Percentiles rank a stretch among this genome's conserved stretches.
These are phyloP conservation scores for Sapajus apella DNA, from an alignment of 2,113 vertebrate genomes.

Conservation along the genomic window DNA sequence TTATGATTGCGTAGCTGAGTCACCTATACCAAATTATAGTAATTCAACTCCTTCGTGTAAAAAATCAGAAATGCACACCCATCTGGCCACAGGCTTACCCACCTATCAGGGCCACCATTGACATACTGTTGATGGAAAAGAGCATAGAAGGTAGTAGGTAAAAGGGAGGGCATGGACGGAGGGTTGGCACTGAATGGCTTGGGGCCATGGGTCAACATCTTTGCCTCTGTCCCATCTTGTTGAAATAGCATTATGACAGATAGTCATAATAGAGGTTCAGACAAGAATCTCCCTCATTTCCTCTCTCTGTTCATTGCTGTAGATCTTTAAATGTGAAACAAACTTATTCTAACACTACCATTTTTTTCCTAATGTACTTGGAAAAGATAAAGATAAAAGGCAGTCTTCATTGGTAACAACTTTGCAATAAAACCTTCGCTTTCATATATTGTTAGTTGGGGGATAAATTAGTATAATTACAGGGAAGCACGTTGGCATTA, in stretches of 20 bases:
- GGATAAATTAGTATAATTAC: background rate
- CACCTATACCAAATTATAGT: conserved; percentile 59
- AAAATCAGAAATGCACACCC: conserved; percentile 30
- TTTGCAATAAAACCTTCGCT: background rate
- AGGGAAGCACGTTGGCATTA: background rate
- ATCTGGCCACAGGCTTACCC: background rate
- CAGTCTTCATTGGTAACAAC: background rate
- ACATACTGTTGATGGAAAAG: background rate
- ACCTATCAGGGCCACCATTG: background rate
- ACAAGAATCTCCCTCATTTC: background rate
- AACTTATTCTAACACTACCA: background rate
- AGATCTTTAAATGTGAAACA: background rate
- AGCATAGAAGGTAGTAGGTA: background rate
- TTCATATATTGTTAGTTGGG: background rate
- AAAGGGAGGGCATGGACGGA: background rate
- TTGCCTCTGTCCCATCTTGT: background rate
- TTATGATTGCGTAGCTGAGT: conserved; percentile 57
- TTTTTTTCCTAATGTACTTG: background rate
- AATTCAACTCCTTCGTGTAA: conserved; percentile 50
- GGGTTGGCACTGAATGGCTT: background rate
- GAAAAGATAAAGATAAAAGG: conserved; percentile 19
- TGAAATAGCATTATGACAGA: background rate
- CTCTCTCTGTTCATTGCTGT: background rate
- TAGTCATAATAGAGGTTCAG: background rate
- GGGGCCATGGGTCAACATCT: too few species aligned